Evolutionary conservation across 2,797 vertebrate species (phyloP).

Genomic region (Cheirogaleus major): DNA sequence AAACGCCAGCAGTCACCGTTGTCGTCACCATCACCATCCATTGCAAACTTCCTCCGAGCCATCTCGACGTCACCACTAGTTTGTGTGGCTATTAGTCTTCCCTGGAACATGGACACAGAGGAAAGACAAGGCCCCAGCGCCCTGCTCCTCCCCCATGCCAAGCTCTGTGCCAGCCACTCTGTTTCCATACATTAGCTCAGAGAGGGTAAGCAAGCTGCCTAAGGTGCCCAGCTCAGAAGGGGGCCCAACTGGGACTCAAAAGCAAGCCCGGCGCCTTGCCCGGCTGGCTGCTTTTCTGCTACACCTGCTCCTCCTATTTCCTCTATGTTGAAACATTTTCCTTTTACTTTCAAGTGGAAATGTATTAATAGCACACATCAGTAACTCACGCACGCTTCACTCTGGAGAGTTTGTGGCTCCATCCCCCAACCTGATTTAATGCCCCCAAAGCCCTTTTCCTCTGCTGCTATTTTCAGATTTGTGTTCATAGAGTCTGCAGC

Average conservation of each 20-base stretch:
- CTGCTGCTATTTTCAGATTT: neutral
- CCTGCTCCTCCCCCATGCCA: neutral
- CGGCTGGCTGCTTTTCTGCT: fast-evolving
- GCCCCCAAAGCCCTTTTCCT: neutral
- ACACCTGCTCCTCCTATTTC: neutral
- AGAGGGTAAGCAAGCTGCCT: neutral
- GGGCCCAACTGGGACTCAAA: neutral
- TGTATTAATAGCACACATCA: neutral
- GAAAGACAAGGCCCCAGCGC: fast-evolving
- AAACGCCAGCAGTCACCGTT: fast-evolving
- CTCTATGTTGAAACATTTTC: neutral
- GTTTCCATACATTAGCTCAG: fast-evolving
- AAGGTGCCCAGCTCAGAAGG: fast-evolving
- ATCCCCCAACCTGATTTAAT: neutral
- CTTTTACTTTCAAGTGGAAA: neutral
- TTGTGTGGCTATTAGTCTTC: neutral
- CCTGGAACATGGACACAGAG: neutral
- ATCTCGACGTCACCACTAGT: fast-evolving
- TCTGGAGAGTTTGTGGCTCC: neutral
- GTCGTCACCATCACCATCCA: fast-evolving
- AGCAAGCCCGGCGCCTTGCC: too few species aligned
- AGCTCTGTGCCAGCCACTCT: neutral
- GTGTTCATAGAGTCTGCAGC: fast-evolving
- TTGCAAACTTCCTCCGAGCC: neutral
- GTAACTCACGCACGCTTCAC: neutral